A percentile compares a stretch with the other conserved stretches of the same genome.
Evolutionary conservation across 2,797 vertebrate species (phyloP).

Genomic region (Gymnoscopelus microlampas): DNA sequence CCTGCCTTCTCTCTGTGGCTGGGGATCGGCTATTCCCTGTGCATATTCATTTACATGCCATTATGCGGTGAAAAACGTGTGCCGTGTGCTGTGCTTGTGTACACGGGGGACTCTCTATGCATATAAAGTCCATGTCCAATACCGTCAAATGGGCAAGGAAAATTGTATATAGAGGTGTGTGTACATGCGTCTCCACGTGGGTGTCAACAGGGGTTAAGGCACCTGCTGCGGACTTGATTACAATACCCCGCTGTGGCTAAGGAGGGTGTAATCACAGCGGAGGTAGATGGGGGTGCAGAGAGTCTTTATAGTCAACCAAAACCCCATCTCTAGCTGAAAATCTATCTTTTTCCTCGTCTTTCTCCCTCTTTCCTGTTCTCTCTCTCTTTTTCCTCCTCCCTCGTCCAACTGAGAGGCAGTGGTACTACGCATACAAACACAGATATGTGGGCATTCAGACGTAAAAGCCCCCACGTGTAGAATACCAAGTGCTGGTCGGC

Average conservation of each 20-base stretch:
- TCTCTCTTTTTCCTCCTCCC: background rate
- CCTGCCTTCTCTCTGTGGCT: constrained; percentile 56
- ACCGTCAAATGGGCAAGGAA: constrained; percentile 35
- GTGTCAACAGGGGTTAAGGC: constrained; percentile 63
- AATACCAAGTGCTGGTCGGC: constrained; percentile 34
- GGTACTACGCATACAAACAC: constrained; percentile 45
- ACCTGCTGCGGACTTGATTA: constrained; percentile 75
- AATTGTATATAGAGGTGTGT: constrained; percentile 37
- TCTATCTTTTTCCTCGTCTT: constrained; percentile 28
- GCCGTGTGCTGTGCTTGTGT: constrained; percentile 24
- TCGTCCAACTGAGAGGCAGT: constrained; percentile 30
- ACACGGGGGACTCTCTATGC: background rate
- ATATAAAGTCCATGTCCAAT: constrained; percentile 36
- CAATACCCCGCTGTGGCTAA: constrained; percentile 46
- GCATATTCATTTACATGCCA: constrained; percentile 81
- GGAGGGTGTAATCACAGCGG: constrained; percentile 57
- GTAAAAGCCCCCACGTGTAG: constrained; percentile 43
- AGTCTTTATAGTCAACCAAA: constrained; percentile 36
- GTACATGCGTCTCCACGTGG: constrained; percentile 40
- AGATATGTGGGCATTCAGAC: constrained; percentile 40
- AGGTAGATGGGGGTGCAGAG: constrained; percentile 23
- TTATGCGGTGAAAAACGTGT: constrained; percentile 68
- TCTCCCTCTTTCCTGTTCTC: constrained; percentile 42
- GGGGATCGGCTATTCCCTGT: constrained; percentile 64
- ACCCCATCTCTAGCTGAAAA: constrained; percentile 39